These are phyloP conservation scores for Scytalopus superciliaris DNA, from an alignment of 2,113 vertebrate genomes.

Conservation along the genomic window DNA sequence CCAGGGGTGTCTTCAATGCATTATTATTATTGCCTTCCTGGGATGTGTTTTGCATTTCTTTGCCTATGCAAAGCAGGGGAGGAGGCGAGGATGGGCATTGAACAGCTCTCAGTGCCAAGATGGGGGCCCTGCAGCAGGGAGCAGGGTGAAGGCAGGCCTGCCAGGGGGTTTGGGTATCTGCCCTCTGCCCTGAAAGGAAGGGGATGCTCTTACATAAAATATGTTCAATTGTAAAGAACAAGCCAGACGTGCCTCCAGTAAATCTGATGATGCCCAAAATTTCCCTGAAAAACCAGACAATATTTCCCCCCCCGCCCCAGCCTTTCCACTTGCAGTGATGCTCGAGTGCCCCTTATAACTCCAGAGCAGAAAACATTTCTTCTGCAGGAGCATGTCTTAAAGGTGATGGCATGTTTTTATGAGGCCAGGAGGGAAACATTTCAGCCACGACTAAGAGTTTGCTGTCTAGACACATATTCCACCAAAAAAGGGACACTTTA, in stretches of 20 bases:
- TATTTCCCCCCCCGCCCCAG: too few relatives aligned
- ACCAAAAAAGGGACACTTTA: neutral
- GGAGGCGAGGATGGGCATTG: neutral
- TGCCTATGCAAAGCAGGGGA: neutral
- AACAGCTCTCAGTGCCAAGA: neutral
- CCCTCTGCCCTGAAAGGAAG: neutral
- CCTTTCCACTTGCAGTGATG: neutral
- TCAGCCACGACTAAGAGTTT: neutral
- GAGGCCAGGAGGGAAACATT: constrained; percentile 27
- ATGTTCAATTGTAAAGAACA: neutral
- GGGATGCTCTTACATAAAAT: neutral
- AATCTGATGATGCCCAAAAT: neutral
- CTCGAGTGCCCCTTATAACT: neutral
- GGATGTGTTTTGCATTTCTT: neutral
- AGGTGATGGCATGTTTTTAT: constrained; percentile 12
- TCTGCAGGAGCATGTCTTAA: neutral
- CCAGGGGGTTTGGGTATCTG: neutral
- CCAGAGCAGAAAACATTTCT: neutral
- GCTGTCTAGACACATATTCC: constrained; percentile 12
- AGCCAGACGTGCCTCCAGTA: neutral
- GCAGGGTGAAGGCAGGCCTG: neutral
- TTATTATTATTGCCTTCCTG: rapidly evolving
- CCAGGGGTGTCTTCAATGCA: neutral
- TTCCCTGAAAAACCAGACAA: neutral
- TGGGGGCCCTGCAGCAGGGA: neutral